Conservation (phyloP, 2,888 invertebrate species). For the Rotaria magnacalcarata region DNA sequence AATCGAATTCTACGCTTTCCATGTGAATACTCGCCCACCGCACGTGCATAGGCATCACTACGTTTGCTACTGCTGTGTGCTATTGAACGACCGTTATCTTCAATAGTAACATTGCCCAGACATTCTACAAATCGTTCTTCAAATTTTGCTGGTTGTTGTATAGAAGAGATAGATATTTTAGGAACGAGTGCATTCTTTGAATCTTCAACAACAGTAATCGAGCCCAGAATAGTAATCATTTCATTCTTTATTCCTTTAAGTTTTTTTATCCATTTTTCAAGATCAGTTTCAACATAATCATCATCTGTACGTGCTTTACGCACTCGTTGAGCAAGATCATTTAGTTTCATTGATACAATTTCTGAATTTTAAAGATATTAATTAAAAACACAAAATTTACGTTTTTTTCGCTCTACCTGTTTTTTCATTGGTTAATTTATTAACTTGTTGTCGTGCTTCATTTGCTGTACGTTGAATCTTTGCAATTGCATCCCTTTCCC, state of each 20-base stretch:
- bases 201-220: neutral
- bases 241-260: neutral
- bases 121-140: neutral
- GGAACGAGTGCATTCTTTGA: neutral
- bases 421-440: neutral
- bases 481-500: neutral
- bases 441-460: neutral
- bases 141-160: neutral
- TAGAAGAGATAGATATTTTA: neutral
- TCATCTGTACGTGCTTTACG: neutral
- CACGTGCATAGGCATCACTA: neutral
- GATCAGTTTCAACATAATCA: constrained; percentile 2
- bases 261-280: neutral
- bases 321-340: neutral
- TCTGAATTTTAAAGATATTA: neutral
- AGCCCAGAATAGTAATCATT: neutral
- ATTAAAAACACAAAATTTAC: neutral
- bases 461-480: neutral
- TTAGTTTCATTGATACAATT: neutral
- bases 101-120: neutral
- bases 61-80: neutral
- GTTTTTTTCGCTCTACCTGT: neutral
- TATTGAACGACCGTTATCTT: too few species aligned
- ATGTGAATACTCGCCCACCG: neutral
- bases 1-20: neutral